phyloP scores from a whole-genome alignment of 2,113 vertebrate species.

The Silurus asotus region DNA sequence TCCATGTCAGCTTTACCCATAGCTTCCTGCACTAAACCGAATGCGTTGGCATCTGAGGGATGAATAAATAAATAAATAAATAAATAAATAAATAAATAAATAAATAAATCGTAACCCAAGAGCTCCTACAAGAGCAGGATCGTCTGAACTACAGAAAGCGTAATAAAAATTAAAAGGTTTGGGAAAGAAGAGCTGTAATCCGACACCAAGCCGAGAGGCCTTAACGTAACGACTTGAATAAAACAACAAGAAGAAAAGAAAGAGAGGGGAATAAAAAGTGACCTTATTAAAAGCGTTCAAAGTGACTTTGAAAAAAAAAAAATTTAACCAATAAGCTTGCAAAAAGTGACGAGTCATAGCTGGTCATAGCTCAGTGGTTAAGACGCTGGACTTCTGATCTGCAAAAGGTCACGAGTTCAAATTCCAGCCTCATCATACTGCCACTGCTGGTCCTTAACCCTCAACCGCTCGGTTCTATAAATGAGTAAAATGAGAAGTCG shows the following conservation, averaged over 20 bases:
- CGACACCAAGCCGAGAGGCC: neutral
- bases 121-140: neutral
- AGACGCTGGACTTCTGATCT: too few relatives aligned
- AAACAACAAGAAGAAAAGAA: neutral
- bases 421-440: too few relatives aligned
- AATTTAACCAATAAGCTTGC: neutral
- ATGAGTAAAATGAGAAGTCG: too few relatives aligned
- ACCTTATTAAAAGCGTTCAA: too few relatives aligned
- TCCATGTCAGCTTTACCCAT: neutral
- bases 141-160: neutral
- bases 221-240: neutral
- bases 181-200: neutral
- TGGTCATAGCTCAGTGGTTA: too few relatives aligned
- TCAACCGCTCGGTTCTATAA: too few relatives aligned
- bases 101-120: neutral
- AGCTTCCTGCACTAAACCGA: neutral
- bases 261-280: neutral
- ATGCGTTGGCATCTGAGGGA: neutral
- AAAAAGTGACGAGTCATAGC: too few relatives aligned
- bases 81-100: neutral
- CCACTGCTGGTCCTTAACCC: too few relatives aligned
- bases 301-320: too few relatives aligned
- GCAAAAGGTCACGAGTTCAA: too few relatives aligned
- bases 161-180: neutral
- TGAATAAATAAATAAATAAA: neutral